phyloP scores from a whole-genome alignment of 92 coral and sea anemone genomes.

The Epizoanthus stellaris region DNA sequence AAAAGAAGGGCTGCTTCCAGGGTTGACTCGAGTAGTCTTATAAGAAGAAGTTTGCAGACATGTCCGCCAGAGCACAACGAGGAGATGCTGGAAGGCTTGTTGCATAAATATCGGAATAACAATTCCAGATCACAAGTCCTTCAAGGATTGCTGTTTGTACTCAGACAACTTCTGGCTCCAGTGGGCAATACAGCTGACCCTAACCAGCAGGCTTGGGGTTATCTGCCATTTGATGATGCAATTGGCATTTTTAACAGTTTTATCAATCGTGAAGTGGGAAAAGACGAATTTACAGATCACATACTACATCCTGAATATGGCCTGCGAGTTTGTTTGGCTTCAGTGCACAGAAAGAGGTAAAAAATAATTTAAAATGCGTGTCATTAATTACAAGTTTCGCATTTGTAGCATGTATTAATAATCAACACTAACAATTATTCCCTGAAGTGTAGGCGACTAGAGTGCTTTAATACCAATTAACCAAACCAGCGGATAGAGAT shows the following conservation, averaged over 20 bases:
- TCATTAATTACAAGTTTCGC: too few relatives aligned
- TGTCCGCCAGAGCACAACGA: slow-evolving; percentile 58
- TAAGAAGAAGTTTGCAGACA: slow-evolving; percentile 54
- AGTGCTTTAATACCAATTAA: too few relatives aligned
- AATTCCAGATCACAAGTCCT: slow-evolving; percentile 42
- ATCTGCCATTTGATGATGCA: slow-evolving; percentile 51
- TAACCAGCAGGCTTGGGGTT: slow-evolving; percentile 44
- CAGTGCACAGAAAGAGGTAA: slow-evolving; percentile 47
- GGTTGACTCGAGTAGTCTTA: neutral
- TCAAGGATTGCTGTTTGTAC: slow-evolving; percentile 58
- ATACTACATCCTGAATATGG: slow-evolving; percentile 60
- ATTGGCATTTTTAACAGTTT: slow-evolving; percentile 59
- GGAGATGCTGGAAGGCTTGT: slow-evolving; percentile 60
- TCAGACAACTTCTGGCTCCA: slow-evolving; percentile 59
- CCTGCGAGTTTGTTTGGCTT: slow-evolving; percentile 60
- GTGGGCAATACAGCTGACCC: slow-evolving; percentile 18
- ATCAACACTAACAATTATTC: too few relatives aligned
- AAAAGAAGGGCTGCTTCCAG: slow-evolving; percentile 1
- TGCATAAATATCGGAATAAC: slow-evolving; percentile 41
- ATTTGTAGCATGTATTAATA: too few relatives aligned
- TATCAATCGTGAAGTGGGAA: slow-evolving; percentile 44
- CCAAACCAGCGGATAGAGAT: too few relatives aligned
- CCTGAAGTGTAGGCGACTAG: too few relatives aligned
- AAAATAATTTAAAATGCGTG: too few relatives aligned
- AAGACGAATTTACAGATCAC: slow-evolving; percentile 51